A percentile compares a stretch with the other conserved stretches of the same genome.
These are phyloP conservation scores for Ostrea denselamellosa DNA, from an alignment of 1,140 invertebrate species.

Conservation along the genomic window DNA sequence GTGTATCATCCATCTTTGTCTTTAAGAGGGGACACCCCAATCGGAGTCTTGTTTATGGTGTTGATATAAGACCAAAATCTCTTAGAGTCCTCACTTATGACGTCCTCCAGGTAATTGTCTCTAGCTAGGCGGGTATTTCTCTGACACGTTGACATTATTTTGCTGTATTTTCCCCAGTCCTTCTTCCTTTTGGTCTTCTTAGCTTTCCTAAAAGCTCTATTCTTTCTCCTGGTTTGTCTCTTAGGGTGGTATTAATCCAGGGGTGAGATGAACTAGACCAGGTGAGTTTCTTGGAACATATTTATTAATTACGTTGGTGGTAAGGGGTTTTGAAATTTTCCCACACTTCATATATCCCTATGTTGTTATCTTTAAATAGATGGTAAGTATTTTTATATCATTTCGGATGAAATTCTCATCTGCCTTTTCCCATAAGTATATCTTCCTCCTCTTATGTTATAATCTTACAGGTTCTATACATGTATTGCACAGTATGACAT, in stretches of 20 bases:
- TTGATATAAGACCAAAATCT: conserved; percentile 48
- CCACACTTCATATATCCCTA: too few relatives aligned
- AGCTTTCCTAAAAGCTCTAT: background rate
- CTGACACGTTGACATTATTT: background rate
- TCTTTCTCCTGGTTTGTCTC: background rate
- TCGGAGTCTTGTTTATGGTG: conserved; percentile 36
- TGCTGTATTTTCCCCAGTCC: background rate
- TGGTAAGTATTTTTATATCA: too few relatives aligned
- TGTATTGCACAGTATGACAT: background rate
- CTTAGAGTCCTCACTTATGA: conserved; percentile 40
- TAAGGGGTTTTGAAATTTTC: too few relatives aligned
- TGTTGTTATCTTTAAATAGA: too few relatives aligned
- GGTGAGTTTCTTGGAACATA: too few relatives aligned
- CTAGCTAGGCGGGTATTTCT: conserved; percentile 23
- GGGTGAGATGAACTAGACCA: too few relatives aligned
- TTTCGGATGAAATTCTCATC: too few relatives aligned
- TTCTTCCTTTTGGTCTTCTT: background rate
- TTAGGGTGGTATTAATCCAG: background rate
- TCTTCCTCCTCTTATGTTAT: background rate
- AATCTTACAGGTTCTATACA: background rate
- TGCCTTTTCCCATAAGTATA: too few relatives aligned
- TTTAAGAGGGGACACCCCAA: conserved; percentile 42
- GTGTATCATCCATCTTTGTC: conserved; percentile 39
- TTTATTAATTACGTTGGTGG: too few relatives aligned
- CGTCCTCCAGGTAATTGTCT: conserved; percentile 45